Evolutionary conservation across 2,113 vertebrate species (phyloP), one percentile per base, ranked within the genome.

Genomic region (Myrmecophaga tridactyla): DNA sequence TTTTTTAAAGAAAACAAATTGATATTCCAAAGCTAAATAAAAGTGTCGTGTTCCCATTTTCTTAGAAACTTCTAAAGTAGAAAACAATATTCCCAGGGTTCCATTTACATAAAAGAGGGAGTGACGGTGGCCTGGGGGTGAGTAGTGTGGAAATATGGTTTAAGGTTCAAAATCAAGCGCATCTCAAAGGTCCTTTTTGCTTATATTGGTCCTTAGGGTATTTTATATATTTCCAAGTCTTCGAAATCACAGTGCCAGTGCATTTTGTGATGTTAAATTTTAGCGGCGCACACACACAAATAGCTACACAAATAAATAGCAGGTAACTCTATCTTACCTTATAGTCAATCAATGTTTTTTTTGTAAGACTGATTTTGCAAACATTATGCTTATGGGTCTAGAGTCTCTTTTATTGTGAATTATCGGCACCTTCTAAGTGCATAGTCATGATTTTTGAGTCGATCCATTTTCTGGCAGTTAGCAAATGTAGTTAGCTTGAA

Each of bases 281-380:
- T 86, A 82, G 11, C 41, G 90, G n/a, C n/a, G n/a, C n/a, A 27
- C 18, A 43, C 53, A 92, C 75, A 39, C 1, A 72, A 41, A 41
- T 1, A 67, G 17, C 56, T 92, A 27, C 18, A 43, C 53, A 92
- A 81, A 39, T 4, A 72, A 41, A 41, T 1, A 67, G 17, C 56
- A 53, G 25, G 9, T 63, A 70, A 72, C 9, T 48, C 3, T 0
- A 67, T 46, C 12, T 75, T 92, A 76, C 21, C 20, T 94, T 72
- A 75, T 15, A 65, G 15, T 70, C 25, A n/a, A 20, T 31, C 43
- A 76, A 0, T 46, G 3, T 10, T 60, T 56, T n/a, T 60, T 21
- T 9, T 80, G 80, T 60, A 87, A 58, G 63, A 81, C 14, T 89
- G 43, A 69, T 41, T 94, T 96, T 92, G 29, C 36, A 94, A 84